Base-by-base conservation (phyloP, 2,113 vertebrate species). In the Philantomba maxwellii region DNA sequence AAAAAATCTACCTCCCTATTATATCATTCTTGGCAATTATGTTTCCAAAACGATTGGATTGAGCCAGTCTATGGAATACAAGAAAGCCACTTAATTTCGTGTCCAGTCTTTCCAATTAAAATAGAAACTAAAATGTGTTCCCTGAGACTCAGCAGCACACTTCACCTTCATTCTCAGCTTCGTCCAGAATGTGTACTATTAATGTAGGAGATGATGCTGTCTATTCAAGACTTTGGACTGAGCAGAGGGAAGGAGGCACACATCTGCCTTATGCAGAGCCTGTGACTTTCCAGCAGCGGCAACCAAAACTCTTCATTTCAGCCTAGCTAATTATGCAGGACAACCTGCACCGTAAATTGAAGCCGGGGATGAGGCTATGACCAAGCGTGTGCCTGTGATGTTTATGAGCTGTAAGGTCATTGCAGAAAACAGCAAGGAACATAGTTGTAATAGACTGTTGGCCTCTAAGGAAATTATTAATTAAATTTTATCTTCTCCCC, bases 391-490 rank as follows among this genome's bases (percentile, higher is more conserved):
- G 43, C 97, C 96, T 64, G 33, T 93, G 87, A 93, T 47, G 75
- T 97, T 98, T 96, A 95, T 91, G 97, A 98, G 98, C 90, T 80
- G 2, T 93, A 97, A 97, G 98, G 97, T 97, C 95, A 60, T 89
- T 45, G 60, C 70, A 89, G 95, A 96, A 97, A 97, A 92, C 95
- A 93, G 91, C 84, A 88, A 96, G 95, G 94, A 97, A 96, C 64
- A 45, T 93, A 64, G 97, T 97, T 53, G 43, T 94, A 95, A 97
- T 97, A 96, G 97, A 92, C 97, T 78, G 93, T 95, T 96, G 98
- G 90, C 97, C 97, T 98, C 96, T 81, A 78, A 97, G 97, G 97
- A 98, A 98, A 98, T 98, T 97, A 98, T 97, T 98, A 98, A 98
- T 98, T 98, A 98, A 95, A 96, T 97, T 97, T 98, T 98, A 97